Evolutionary conservation across 2,113 vertebrate species (phyloP).

Genomic region (Ammodytes dubius): DNA sequence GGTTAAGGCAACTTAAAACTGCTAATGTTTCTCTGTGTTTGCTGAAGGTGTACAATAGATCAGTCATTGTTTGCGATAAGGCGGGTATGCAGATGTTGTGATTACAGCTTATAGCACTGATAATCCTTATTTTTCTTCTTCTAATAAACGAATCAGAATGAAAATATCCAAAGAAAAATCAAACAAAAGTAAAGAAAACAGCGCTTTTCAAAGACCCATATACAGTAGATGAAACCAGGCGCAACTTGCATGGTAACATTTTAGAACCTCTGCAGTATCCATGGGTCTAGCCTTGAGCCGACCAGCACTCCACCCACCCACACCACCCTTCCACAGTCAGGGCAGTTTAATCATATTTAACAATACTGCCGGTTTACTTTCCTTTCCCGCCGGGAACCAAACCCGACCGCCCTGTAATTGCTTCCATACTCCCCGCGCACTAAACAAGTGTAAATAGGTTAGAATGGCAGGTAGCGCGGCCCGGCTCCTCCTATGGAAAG

Average conservation of each 20-base stretch:
- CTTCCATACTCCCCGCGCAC: slow-evolving; percentile 41
- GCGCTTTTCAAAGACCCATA: not conserved
- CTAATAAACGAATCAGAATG: not conserved
- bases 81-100: too few relatives aligned
- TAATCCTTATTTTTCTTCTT: not conserved
- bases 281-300: slow-evolving; percentile 11
- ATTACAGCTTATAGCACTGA: not conserved
- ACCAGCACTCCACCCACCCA: slow-evolving; percentile 18
- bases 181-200: not conserved
- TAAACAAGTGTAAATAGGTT: slow-evolving; percentile 43
- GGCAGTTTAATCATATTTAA: slow-evolving; percentile 54
- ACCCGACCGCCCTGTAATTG: slow-evolving; percentile 54
- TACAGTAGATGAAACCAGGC: not conserved
- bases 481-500: slow-evolving; percentile 42
- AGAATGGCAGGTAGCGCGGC: slow-evolving; percentile 33
- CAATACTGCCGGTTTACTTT: slow-evolving; percentile 57
- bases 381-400: slow-evolving; percentile 28
- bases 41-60: not conserved
- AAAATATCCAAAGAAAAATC: not conserved
- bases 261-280: not conserved
- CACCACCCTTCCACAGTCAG: slow-evolving; percentile 13
- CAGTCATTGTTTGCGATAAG: not conserved
- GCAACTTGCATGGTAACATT: not conserved
- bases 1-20: not conserved
- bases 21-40: not conserved